Base-by-base conservation (phyloP, 2,888 invertebrate genomes). In the Branchellion lobata region DNA sequence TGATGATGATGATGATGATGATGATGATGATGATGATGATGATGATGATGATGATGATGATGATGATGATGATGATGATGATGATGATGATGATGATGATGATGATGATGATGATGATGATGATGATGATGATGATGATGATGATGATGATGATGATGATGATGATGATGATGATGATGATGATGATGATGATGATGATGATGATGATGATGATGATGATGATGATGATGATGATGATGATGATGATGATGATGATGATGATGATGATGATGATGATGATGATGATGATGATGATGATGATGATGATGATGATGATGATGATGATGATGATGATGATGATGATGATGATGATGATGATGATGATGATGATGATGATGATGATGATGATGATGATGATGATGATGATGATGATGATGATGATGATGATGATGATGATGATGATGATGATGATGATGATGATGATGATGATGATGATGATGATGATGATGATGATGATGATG, bases 21-120 rank as follows among this genome's bases (percentile, higher is more conserved):
- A 29, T 69, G 69, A 69, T 69, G 69, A 31, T 69, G 69, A 31
- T 69, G 69, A 69, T 69, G 69, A 69, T 34, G 31, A 69, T 33
- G 68, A 68, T 68, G 69, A 27, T 27, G 69, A 27, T 69, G 69
- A 29, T 69, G 69, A 69, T 69, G 69, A 31, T 69, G 69, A 31
- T 69, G 69, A 69, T 69, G 69, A 69, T 34, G 31, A 69, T 33
- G 68, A 68, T 68, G 69, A 27, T 27, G 69, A 27, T 69, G 69
- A 29, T 69, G 69, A 69, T 69, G 69, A 31, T 69, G 69, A 31
- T 69, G 69, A 69, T 69, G 69, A 69, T 34, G 31, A 69, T 33
- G 68, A 68, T 68, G 69, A 27, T 27, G 69, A 27, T 69, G 69
- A 29, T 69, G 69, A 69, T 69, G 69, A 31, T 69, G 69, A 31